Evolutionary conservation across 2,888 invertebrate genomes (phyloP).

Genomic region (Drosophila kuntzei): DNA sequence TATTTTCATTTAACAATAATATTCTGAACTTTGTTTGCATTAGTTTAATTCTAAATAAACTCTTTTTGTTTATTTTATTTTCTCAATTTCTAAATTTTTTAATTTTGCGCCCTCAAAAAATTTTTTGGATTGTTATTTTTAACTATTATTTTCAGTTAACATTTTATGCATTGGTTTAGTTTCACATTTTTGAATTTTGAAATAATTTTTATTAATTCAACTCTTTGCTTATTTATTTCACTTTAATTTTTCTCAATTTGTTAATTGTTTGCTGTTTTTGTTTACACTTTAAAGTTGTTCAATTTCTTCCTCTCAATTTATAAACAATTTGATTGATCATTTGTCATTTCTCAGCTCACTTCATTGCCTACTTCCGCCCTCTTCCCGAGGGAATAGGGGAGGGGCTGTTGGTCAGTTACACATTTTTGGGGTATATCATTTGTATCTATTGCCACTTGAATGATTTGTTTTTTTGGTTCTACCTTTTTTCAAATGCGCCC

Average conservation of each 20-base stretch:
- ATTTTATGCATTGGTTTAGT: background rate
- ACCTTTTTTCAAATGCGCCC: constrained; percentile 28
- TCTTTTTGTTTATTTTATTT: no score
- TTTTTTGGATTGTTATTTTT: no score
- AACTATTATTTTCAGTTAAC: background rate
- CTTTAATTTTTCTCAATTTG: background rate
- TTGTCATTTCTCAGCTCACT: constrained; percentile 27
- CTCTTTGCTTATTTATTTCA: background rate
- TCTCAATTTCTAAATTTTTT: no score
- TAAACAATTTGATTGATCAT: constrained; percentile 27
- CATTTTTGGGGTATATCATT: constrained; percentile 36
- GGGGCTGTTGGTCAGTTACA: constrained; percentile 10
- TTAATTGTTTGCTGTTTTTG: constrained; percentile 3
- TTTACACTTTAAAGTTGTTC: constrained; percentile 2
- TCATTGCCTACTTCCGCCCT: background rate
- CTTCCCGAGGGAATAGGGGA: background rate
- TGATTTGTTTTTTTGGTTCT: constrained; percentile 16
- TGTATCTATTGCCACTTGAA: constrained; percentile 50
- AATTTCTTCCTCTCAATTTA: constrained; percentile 27
- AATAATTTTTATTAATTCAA: background rate
- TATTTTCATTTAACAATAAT: no score
- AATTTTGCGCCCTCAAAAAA: no score
- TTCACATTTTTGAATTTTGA: background rate
- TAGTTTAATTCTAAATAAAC: no score
- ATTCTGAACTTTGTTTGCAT: no score